Base-by-base conservation (phyloP, 2,888 invertebrate species). In the Morpho achilles region DNA sequence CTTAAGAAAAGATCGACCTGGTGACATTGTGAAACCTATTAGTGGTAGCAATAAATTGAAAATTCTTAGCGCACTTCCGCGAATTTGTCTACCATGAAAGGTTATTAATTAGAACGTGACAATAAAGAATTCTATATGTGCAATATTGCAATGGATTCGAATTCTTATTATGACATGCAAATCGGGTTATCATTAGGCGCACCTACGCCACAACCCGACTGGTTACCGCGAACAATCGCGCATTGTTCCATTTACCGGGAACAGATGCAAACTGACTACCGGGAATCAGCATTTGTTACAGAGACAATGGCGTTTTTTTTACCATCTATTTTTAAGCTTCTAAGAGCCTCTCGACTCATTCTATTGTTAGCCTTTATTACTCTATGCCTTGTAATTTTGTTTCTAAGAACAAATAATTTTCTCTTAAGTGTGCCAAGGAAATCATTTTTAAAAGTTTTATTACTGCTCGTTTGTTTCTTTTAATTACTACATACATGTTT, bases 201-300 rank as follows among this genome's bases (percentile, higher is more conserved):
- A 50, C 53, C 51, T 39, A 47, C 58, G 44, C 10, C 32, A 22
- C 41, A 42, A 9, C 50, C 50, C 49, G 51, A 56, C 53, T 58
- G 52, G 41, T 53, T 53, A 47, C 50, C 44, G 50, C 53, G 42
- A 61, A 63, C 81, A 84, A 84, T 82, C 69, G 76, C 67, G 74
- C 79, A 84, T 85, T 85, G 86, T 85, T 75, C 71, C 69, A 66
- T 70, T 76, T 84, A 82, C 82, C 76, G 74, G 80, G 72, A 72
- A 72, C 65, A 61, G 58, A 71, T 72, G 75, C 77, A 78, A 80
- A 79, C 74, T 74, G 74, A 68, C 72, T 84, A 79, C 83, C 74
- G 71, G 77, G 84, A 85, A 84, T 64, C 68, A 61, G 71, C 71
- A 76, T 80, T 85, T 85, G 84, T 87, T 79, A 79, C 70, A 77